Conservation (phyloP, 2,888 invertebrate species). For the Andrena praecox region DNA sequence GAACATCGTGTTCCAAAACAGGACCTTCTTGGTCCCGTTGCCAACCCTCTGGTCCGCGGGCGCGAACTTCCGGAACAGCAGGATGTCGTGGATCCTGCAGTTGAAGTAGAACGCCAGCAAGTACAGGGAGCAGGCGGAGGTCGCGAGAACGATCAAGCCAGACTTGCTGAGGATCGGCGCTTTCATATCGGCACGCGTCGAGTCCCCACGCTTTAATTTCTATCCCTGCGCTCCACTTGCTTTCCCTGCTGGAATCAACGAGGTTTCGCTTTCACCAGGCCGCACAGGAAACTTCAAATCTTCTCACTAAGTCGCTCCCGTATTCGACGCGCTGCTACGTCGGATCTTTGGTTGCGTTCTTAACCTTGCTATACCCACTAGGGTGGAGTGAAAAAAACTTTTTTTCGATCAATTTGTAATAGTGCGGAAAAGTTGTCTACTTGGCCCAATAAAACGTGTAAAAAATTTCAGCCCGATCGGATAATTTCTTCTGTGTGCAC, state of each 20-base stretch:
- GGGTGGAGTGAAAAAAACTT: too few species aligned
- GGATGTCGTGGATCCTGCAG: constrained; percentile 26
- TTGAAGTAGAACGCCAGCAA: constrained; percentile 58
- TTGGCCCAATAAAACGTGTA: too few species aligned
- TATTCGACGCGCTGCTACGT: too few species aligned
- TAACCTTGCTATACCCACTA: too few species aligned
- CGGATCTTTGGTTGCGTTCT: too few species aligned
- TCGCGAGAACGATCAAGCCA: constrained; percentile 42
- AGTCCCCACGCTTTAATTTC: neutral
- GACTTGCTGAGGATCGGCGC: constrained; percentile 34
- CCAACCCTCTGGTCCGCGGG: neutral
- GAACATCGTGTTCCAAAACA: constrained; percentile 81
- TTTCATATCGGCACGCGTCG: constrained; percentile 45
- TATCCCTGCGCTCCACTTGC: neutral
- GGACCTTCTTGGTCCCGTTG: constrained; percentile 68
- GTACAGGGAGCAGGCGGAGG: constrained; percentile 55
- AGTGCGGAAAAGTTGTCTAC: too few species aligned
- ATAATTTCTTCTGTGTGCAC: too few species aligned
- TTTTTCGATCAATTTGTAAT: too few species aligned
- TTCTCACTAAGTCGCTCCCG: too few species aligned
- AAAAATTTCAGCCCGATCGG: too few species aligned
- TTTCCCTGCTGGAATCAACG: neutral
- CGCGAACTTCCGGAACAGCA: constrained; percentile 19
- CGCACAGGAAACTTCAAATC: neutral
- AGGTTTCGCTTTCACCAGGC: neutral